Evolutionary conservation across 2,113 vertebrate species (phyloP).

Genomic region (Oryctolagus cuniculus): DNA sequence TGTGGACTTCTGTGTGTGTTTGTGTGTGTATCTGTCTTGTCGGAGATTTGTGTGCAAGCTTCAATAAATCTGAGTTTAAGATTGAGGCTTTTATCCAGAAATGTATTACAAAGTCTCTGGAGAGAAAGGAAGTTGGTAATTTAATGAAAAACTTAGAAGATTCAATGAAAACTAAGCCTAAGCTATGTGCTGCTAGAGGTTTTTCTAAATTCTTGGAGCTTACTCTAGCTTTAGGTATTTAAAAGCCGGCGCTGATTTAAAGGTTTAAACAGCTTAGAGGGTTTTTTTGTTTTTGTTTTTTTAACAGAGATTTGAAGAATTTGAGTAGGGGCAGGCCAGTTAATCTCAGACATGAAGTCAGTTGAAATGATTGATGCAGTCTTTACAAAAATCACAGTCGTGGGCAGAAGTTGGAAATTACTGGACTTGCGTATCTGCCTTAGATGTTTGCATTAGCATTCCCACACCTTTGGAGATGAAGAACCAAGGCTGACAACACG

Average conservation of each 20-base stretch:
- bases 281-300: neutral
- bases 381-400: constrained; percentile 31
- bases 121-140: constrained; percentile 67
- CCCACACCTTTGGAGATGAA: constrained; percentile 24
- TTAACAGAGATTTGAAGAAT: constrained; percentile 47
- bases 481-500: neutral
- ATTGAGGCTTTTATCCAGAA: constrained; percentile 76
- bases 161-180: constrained; percentile 69
- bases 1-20: neutral
- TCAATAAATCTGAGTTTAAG: constrained; percentile 67
- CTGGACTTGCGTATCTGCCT: constrained; percentile 22
- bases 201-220: constrained; percentile 63
- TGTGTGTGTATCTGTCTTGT: neutral
- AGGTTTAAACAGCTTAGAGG: constrained; percentile 58
- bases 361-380: constrained; percentile 49
- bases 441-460: constrained; percentile 71
- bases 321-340: neutral
- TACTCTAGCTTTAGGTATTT: constrained; percentile 77
- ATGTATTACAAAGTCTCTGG: constrained; percentile 66
- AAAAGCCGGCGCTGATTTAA: constrained; percentile 69
- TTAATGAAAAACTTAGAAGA: constrained; percentile 72
- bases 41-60: constrained; percentile 36
- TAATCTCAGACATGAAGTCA: constrained; percentile 71
- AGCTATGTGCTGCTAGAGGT: neutral
- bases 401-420: constrained; percentile 52